phyloP scores from a whole-genome alignment of 2,113 vertebrate genomes.

The Cnemophilus loriae region DNA sequence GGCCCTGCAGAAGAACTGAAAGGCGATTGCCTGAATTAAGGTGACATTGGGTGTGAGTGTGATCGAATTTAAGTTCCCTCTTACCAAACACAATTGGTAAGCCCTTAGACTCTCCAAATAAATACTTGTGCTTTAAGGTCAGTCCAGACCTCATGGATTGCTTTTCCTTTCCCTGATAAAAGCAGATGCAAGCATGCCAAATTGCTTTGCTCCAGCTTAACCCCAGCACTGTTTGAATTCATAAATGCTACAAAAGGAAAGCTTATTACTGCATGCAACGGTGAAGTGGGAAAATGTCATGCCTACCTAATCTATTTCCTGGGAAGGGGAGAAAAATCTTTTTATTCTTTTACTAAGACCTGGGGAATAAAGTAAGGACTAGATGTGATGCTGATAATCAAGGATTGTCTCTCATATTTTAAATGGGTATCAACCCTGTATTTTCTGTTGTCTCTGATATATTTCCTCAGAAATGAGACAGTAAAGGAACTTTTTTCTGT shows the following conservation, averaged over 20 bases:
- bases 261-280: constrained; percentile 29
- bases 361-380: constrained; percentile 29
- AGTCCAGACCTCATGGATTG: constrained; percentile 35
- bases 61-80: constrained; percentile 31
- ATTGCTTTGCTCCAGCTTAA: constrained; percentile 74
- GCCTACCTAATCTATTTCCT: constrained; percentile 62
- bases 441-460: background rate
- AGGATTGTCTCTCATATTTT: constrained; percentile 33
- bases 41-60: constrained; percentile 4
- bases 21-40: constrained; percentile 18
- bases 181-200: constrained; percentile 59
- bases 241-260: constrained; percentile 65
- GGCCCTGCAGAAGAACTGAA: background rate
- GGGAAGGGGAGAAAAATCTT: constrained; percentile 7
- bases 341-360: constrained; percentile 43
- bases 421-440: background rate
- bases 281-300: constrained; percentile 57
- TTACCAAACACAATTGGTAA: constrained; percentile 45
- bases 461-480: background rate
- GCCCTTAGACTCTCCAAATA: constrained; percentile 34
- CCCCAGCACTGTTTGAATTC: constrained; percentile 62
- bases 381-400: constrained; percentile 3
- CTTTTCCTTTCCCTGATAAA: constrained; percentile 65
- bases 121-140: constrained; percentile 52
- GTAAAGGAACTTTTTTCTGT: background rate